These are phyloP conservation scores for Bellardia pandia DNA, from an alignment of 2,888 invertebrate species.

Conservation along the genomic window DNA sequence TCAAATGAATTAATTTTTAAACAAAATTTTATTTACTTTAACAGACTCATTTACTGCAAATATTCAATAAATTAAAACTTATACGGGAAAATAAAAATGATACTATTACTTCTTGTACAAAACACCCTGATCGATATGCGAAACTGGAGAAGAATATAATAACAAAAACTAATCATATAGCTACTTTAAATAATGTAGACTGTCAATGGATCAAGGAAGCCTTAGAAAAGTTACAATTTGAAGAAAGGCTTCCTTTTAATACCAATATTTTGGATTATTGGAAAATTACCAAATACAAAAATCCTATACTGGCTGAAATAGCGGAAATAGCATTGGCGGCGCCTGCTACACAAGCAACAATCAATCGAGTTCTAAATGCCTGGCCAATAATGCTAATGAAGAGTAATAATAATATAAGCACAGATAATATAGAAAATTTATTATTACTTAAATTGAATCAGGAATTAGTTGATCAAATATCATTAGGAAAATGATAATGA, in stretches of 20 bases:
- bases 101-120: not conserved
- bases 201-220: slow-evolving; percentile 14
- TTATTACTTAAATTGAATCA: slow-evolving; percentile 55
- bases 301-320: slow-evolving; percentile 37
- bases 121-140: slow-evolving; percentile 11
- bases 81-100: not conserved
- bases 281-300: slow-evolving; percentile 31
- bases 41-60: slow-evolving; percentile 47
- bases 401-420: not conserved
- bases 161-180: not conserved
- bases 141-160: slow-evolving; percentile 24
- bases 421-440: slow-evolving; percentile 41
- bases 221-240: slow-evolving; percentile 46
- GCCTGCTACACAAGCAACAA: slow-evolving; percentile 53
- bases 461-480: slow-evolving; percentile 41
- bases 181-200: not conserved
- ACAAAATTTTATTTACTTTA: not conserved
- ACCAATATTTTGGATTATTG: slow-evolving; percentile 54
- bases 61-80: slow-evolving; percentile 48
- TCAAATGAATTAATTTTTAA: not conserved
- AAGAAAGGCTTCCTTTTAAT: slow-evolving; percentile 28
- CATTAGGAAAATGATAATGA: not conserved
- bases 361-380: slow-evolving; percentile 32
- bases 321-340: slow-evolving; percentile 52
- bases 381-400: slow-evolving; percentile 23